A percentile compares a stretch with the other conserved stretches of the same genome.
These are phyloP conservation scores for Piaya cayana DNA, from an alignment of 2,113 vertebrate species.

Conservation along the genomic window DNA sequence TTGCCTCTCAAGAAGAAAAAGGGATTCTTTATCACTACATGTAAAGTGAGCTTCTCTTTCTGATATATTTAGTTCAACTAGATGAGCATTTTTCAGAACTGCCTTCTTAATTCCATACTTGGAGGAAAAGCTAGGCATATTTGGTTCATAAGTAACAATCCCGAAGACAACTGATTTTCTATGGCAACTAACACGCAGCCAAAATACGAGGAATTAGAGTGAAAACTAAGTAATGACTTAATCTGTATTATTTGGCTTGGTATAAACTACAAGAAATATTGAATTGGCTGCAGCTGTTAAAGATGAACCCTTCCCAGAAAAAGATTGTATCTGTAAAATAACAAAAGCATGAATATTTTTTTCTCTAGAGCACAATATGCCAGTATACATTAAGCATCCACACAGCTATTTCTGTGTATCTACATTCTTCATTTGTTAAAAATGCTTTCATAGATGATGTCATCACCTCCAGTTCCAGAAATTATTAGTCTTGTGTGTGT, in stretches of 20 bases:
- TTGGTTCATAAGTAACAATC: not conserved
- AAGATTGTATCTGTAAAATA: not conserved
- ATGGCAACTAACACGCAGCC: not conserved
- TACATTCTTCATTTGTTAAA: not conserved
- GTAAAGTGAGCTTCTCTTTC: not conserved
- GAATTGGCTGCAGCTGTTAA: not conserved
- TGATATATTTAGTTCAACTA: not conserved
- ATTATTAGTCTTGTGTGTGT: not conserved
- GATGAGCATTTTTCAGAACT: not conserved
- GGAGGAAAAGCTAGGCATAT: not conserved
- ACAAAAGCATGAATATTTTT: not conserved
- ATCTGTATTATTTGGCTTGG: not conserved
- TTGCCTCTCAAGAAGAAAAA: not conserved
- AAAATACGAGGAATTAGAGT: not conserved
- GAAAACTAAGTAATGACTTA: not conserved
- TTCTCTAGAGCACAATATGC: not conserved
- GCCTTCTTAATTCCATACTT: not conserved
- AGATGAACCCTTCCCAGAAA: not conserved
- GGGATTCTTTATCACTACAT: not conserved
- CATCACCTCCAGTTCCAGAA: not conserved
- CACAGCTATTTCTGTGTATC: not conserved
- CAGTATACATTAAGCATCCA: not conserved
- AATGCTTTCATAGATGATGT: not conserved
- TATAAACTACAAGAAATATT: not conserved
- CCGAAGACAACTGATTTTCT: not conserved